Evolutionary conservation across 2,797 vertebrate genomes (phyloP), one percentile per base, ranked within the genome.

Genomic region (Uromys caudimaculatus): DNA sequence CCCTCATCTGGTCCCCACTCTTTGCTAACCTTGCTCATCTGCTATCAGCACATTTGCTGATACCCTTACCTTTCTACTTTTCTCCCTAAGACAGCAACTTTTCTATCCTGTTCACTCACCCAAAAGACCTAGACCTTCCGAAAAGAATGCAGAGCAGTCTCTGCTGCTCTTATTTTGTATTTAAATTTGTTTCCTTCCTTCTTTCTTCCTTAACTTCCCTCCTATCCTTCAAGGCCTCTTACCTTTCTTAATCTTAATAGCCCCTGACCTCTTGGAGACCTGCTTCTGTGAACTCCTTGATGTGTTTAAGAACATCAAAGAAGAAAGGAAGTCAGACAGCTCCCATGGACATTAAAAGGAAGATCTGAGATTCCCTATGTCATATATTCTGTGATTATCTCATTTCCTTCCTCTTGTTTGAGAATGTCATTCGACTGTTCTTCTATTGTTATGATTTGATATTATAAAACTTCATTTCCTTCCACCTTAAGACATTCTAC

Each of bases 41-140:
- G 56, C 76, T 76, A 90, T 96, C 94, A 94, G 93, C 90, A 97
- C 35, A 96, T 92, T 96, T 97, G 1, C 52, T 93, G n/a, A 47
- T 24, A 64, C 58, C 82, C 62, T 89, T 93, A 60, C 67, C 73
- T 92, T 54, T 54, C 58, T 75, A 4, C 71, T 76, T 94, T 89
- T 52, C 23, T 93, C 60, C 62, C 86, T 27, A 83, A 79, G 38
- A 27, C 32, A 91, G 44, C 35, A 84, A 88, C n/a, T 89, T 94
- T 71, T n/a, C 29, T 32, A 81, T 78, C 47, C 62, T 29, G 7
- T 41, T 64, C 87, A 16, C n/a, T 91, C 89, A 87, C 52, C 76
- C 27, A 9, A 60, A 94, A 71, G 62, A 81, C 32, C 41, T 29
- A 5, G n/a, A 76, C 32, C 67, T 83, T 41, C n/a, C 83, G 69